Base-by-base conservation (phyloP, 2,888 invertebrate species). In the Odontocerum albicorne region DNA sequence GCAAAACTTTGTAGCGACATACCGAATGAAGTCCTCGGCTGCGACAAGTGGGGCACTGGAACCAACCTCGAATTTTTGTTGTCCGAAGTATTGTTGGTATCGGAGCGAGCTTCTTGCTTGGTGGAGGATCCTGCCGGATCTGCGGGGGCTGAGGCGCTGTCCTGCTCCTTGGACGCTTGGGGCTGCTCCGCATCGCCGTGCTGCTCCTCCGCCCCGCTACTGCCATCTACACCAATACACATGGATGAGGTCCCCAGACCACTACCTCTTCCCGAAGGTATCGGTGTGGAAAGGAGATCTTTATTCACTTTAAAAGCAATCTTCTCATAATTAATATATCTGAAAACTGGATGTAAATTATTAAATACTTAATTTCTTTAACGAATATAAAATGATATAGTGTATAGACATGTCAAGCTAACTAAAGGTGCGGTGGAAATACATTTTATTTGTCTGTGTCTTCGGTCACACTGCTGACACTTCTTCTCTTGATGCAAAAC, bases 211-310 rank as follows among this genome's bases (percentile, higher is more conserved):
- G 63, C 69, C 69, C 69, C 13, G 19, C 46, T n/a, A 15, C 46
- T 7, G 62, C 73, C 77, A 75, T 77, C 77, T 77, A 77, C 66
- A 51, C 46, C 49, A 51, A 50, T 20, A 52, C 39, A 49, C 22
- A 17, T 31, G 73, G 72, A 69, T 72, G 74, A 75, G 73, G 72
- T 63, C 12, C 38, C 65, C 73, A 73, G 74, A 73, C 68, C 67
- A 72, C 73, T 66, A 65, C 69, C 67, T 74, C 43, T 49, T 17
- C 21, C 19, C 15, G n/a, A 16, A 27, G 19, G 47, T 20, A 17
- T 27, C 39, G n/a, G n/a, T n/a, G n/a, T n/a, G n/a, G n/a, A n/a
- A n/a, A n/a, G n/a, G n/a, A n/a, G n/a, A n/a, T 6, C 20, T 31
- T 13, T 44, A 12, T 39, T 39, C 31, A 15, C 22, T n/a, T n/a